Percentiles rank a stretch among this genome's conserved stretches.
These are phyloP conservation scores for Aleiodes testaceus DNA, from an alignment of 2,888 invertebrate species.

Conservation along the genomic window DNA sequence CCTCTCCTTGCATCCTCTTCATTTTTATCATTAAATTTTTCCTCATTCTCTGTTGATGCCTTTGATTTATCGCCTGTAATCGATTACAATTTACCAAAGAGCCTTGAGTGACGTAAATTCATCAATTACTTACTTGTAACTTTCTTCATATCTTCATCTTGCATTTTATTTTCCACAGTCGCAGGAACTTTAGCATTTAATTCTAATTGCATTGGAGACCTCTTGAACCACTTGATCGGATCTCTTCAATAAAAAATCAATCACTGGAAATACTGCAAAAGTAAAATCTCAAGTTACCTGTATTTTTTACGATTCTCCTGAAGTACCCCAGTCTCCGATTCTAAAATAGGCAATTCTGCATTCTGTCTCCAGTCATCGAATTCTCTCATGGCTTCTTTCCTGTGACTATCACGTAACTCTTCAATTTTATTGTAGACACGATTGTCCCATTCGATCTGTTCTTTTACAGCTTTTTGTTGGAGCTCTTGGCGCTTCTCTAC, in stretches of 20 bases:
- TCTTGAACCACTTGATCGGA: slow-evolving; percentile 61
- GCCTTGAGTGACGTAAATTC: neutral
- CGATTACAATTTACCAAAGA: slow-evolving; percentile 6
- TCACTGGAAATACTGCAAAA: neutral
- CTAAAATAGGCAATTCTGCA: slow-evolving; percentile 59
- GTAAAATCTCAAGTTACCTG: slow-evolving; percentile 50
- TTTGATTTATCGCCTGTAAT: slow-evolving; percentile 14
- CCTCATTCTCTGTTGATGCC: slow-evolving; percentile 28
- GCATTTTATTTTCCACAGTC: slow-evolving; percentile 25
- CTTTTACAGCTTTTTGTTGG: slow-evolving; percentile 77
- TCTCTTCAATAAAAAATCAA: slow-evolving; percentile 47
- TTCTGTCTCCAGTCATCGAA: slow-evolving; percentile 77
- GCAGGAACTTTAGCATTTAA: slow-evolving; percentile 52
- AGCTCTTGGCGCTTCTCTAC: slow-evolving; percentile 75
- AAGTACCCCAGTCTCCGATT: slow-evolving; percentile 48
- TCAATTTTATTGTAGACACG: slow-evolving; percentile 79
- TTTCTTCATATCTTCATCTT: slow-evolving; percentile 22
- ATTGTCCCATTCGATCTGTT: slow-evolving; percentile 78
- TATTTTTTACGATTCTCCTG: slow-evolving; percentile 63
- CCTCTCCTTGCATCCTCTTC: slow-evolving; percentile 69
- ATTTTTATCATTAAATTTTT: slow-evolving; percentile 51
- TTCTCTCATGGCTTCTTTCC: slow-evolving; percentile 79
- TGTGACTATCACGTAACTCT: slow-evolving; percentile 77
- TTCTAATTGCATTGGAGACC: slow-evolving; percentile 52
- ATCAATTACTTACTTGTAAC: slow-evolving; percentile 36